Conservation (phyloP, 1,140 invertebrate genomes). For the Lutraria rhynchaena region DNA sequence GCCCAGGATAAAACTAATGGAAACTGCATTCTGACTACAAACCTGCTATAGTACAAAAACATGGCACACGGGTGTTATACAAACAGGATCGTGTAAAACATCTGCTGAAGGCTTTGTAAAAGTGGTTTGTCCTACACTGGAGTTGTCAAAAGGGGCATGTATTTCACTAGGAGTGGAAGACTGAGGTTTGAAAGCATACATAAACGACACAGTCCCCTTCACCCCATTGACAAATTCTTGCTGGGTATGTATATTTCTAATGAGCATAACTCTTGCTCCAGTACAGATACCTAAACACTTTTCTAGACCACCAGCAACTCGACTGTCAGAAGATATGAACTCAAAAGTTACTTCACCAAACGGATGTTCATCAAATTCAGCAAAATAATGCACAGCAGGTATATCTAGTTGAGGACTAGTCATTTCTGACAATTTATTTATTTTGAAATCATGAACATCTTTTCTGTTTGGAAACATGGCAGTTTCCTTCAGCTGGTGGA, state of each 20-base stretch:
- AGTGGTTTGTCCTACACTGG: constrained; percentile 54
- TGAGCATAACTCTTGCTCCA: constrained; percentile 56
- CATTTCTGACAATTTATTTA: neutral
- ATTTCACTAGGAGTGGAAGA: constrained; percentile 6
- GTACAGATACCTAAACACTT: constrained; percentile 10
- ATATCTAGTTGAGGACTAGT: neutral
- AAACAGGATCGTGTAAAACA: constrained; percentile 23
- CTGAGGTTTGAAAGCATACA: neutral
- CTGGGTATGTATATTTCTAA: constrained; percentile 56
- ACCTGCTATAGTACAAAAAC: constrained; percentile 32
- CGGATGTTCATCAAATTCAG: constrained; percentile 27
- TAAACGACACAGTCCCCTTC: constrained; percentile 47
- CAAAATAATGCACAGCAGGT: constrained; percentile 53
- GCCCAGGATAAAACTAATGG: constrained; percentile 61
- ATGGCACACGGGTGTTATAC: constrained; percentile 50
- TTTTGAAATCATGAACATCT: constrained; percentile 21
- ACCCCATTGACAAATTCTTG: constrained; percentile 62
- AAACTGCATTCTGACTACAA: constrained; percentile 57
- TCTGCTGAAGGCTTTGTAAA: neutral
- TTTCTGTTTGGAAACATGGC: constrained; percentile 20
- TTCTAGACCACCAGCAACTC: constrained; percentile 51
- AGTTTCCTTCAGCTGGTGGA: neutral
- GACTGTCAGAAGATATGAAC: constrained; percentile 37
- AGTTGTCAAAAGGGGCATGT: constrained; percentile 59
- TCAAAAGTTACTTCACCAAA: constrained; percentile 30